Conservation (phyloP, 2,888 invertebrate genomes). For the Leptopilina myrica region DNA sequence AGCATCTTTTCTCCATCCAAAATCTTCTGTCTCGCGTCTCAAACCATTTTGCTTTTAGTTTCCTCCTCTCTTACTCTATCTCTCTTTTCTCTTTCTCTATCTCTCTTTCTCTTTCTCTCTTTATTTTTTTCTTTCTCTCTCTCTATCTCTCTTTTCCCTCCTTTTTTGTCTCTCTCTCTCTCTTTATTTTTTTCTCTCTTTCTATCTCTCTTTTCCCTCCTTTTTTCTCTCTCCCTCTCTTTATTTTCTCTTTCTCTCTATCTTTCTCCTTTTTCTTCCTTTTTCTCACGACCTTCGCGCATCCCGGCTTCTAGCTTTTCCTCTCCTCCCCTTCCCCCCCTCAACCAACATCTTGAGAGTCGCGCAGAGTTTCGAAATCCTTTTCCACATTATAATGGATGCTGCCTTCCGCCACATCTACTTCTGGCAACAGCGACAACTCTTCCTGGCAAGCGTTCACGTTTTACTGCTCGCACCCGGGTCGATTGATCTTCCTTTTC, state of each 20-base stretch:
- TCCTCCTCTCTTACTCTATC: neutral
- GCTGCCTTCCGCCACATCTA: slow-evolving; percentile 47
- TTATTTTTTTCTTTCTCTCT: neutral
- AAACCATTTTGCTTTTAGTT: neutral
- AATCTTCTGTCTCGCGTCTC: neutral
- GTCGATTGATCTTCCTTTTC: neutral
- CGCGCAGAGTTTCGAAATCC: slow-evolving; percentile 52
- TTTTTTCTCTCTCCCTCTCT: neutral
- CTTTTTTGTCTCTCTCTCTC: neutral
- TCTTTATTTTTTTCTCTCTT: neutral
- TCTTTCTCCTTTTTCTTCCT: neutral
- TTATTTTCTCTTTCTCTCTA: too few relatives aligned
- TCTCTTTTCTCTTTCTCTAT: neutral
- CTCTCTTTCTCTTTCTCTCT: neutral
- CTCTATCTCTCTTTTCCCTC: neutral
- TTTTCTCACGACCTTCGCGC: slow-evolving; percentile 31
- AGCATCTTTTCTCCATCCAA: slow-evolving; percentile 20
- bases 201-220: neutral
- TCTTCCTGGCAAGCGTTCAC: slow-evolving; percentile 38
- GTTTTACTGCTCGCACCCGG: slow-evolving; percentile 4
- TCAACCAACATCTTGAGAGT: slow-evolving; percentile 41
- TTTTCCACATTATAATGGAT: slow-evolving; percentile 55
- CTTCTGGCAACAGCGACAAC: slow-evolving; percentile 47
- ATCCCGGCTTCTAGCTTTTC: slow-evolving; percentile 16
- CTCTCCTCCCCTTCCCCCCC: neutral